Evolutionary conservation across 1,140 invertebrate genomes (phyloP), one percentile per base, ranked within the genome.

Genomic region (Drosophila oshimai): DNA sequence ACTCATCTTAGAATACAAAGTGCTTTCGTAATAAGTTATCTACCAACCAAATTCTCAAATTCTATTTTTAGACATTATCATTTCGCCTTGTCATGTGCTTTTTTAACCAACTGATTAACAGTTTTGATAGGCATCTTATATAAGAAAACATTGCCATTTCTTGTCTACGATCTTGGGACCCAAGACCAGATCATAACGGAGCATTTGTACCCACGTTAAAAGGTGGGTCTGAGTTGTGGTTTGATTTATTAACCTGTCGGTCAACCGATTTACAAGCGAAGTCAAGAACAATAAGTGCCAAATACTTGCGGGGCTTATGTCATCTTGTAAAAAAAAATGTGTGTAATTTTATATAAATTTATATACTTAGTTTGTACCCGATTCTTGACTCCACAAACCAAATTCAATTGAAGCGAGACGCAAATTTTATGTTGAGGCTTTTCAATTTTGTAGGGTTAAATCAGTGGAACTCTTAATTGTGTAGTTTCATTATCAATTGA

Each of bases 401-500:
- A 33, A 54, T 46, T 22, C 22, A 54, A 55, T 55, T 29, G 26
- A 39, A 62, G 28, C 28, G 28, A 50, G 62, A 45, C 58, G 33
- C 36, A 20, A 64, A 31, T 50, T 50, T 73, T n/a, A 62, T 62
- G 15, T 36, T 33, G 60, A 60, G 49, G 68, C 74, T 60, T 83
- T 83, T 70, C 58, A 39, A 75, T 79, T 86, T 68, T 13, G 33
- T 24, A 13, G 57, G 75, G 75, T 84, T 75, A 84, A 74, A 75
- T 72, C 71, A 69, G 55, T 69, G 87, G 81, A 86, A 76, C 80
- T 80, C 58, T 80, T 74, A 74, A 83, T 84, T 80, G 53, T 39
- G 60, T 83, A 62, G 57, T 49, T 65, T 75, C 76, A 87, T 73
- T 80, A 87, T 87, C 80, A 86, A 86, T 86, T 87, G 72, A 86